phyloP scores from a whole-genome alignment of 2,888 invertebrate species.

The Girardia tigrina region DNA sequence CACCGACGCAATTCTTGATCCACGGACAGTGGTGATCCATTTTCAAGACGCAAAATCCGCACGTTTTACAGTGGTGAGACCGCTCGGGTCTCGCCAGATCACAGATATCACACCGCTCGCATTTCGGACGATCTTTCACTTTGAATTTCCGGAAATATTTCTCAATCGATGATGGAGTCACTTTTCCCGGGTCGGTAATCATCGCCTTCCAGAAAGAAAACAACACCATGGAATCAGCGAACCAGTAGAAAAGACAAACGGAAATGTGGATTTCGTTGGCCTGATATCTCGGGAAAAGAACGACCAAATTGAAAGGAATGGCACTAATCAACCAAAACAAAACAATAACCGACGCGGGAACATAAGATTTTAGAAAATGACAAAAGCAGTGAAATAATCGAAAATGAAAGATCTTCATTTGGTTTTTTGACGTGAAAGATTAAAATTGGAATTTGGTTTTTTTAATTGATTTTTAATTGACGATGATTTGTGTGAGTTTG shows the following conservation, averaged over 20 bases:
- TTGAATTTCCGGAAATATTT: neutral
- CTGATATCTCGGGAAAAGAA: neutral
- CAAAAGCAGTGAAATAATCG: neutral
- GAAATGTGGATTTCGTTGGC: neutral
- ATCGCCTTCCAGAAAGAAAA: neutral
- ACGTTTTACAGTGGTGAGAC: conserved; percentile 3
- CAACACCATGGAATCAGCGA: neutral
- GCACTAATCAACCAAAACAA: conserved; percentile 7
- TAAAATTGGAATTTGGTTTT: too few species aligned
- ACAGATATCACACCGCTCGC: neutral
- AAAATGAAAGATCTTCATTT: neutral
- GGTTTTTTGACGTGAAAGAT: too few species aligned
- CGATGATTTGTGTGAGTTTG: too few species aligned
- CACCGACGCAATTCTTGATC: conserved; percentile 21
- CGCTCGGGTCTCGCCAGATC: neutral
- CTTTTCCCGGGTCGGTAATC: conserved; percentile 9
- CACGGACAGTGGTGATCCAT: conserved; percentile 27
- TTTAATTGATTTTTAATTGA: too few species aligned
- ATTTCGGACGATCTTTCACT: neutral
- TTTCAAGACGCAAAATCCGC: neutral
- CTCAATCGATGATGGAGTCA: neutral
- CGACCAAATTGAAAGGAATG: neutral
- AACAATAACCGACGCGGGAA: neutral
- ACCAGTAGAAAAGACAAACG: neutral
- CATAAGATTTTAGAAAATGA: neutral